A percentile compares a stretch with the other conserved stretches of the same genome.
These are phyloP conservation scores for Daktulosphaira vitifoliae DNA, from an alignment of 1,140 invertebrate genomes.

Conservation along the genomic window DNA sequence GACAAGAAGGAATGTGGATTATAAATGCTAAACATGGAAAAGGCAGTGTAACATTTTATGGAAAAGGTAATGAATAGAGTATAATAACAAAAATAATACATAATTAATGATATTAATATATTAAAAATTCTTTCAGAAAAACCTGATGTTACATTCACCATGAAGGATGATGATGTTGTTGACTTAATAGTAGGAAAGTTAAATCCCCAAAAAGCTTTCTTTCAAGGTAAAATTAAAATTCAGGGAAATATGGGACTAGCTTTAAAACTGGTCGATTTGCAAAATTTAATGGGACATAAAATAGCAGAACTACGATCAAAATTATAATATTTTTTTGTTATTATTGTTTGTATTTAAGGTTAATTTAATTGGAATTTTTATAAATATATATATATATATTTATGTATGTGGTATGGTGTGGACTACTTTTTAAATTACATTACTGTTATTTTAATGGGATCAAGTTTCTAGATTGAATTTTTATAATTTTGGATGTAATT, in stretches of 20 bases:
- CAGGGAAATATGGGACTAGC: slow-evolving; percentile 93
- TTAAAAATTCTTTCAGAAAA: slow-evolving; percentile 52
- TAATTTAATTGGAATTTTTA: background rate
- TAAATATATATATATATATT: too few species aligned
- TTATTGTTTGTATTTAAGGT: background rate
- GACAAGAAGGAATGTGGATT: slow-evolving; percentile 74
- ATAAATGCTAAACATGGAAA: slow-evolving; percentile 82
- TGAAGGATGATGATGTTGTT: slow-evolving; percentile 75
- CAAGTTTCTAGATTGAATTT: too few species aligned
- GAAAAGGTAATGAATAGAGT: slow-evolving; percentile 48
- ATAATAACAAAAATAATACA: too few species aligned
- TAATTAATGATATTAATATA: too few species aligned
- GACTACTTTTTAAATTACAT: too few species aligned
- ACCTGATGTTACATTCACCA: slow-evolving; percentile 83
- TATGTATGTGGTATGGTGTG: too few species aligned
- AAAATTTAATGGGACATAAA: slow-evolving; percentile 59
- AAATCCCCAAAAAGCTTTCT: slow-evolving; percentile 93
- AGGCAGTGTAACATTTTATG: slow-evolving; percentile 71
- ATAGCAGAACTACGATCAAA: slow-evolving; percentile 65
- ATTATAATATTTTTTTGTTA: slow-evolving; percentile 49
- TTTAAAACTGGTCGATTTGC: slow-evolving; percentile 84
- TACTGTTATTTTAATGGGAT: too few species aligned
- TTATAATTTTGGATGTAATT: too few species aligned
- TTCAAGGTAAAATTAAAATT: slow-evolving; percentile 93
- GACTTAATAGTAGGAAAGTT: slow-evolving; percentile 82